These are phyloP conservation scores for Linhomoeus sp. DNA, from an alignment of 2,888 invertebrate species.

Conservation along the genomic window DNA sequence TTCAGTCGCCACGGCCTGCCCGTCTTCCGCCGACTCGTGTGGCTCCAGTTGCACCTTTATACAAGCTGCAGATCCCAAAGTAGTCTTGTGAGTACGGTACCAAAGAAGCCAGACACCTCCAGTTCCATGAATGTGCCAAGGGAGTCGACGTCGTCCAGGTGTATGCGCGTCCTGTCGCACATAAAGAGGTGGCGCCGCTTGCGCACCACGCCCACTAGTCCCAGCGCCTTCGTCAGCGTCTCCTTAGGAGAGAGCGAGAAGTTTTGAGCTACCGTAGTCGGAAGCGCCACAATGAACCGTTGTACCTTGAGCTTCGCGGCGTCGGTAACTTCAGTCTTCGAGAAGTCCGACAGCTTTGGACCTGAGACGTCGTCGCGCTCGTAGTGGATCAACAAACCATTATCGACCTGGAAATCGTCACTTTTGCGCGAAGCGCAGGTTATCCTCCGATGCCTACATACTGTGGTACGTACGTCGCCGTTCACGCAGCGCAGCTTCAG, in stretches of 20 bases:
- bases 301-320: constrained; percentile 30
- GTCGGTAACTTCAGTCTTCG: constrained; percentile 37
- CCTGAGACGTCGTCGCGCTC: constrained; percentile 52
- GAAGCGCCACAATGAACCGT: not conserved
- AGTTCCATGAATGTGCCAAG: constrained; percentile 64
- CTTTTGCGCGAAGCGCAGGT: too few relatives aligned
- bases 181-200: constrained; percentile 58
- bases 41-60: constrained; percentile 48
- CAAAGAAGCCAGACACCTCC: constrained; percentile 40
- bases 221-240: constrained; percentile 42
- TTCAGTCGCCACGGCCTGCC: constrained; percentile 47
- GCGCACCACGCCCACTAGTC: constrained; percentile 48
- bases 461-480: constrained; percentile 28
- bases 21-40: constrained; percentile 46
- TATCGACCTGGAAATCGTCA: too few relatives aligned
- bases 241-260: constrained; percentile 8
- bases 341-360: constrained; percentile 56
- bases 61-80: constrained; percentile 14
- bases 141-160: constrained; percentile 53
- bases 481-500: constrained; percentile 48
- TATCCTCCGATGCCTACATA: too few relatives aligned
- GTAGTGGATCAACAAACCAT: constrained; percentile 58
- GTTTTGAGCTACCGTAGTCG: not conserved
- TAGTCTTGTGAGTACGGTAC: not conserved
- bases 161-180: constrained; percentile 61